Evolutionary conservation across 2,113 vertebrate genomes (phyloP), one percentile per base, ranked within the genome.

Genomic region (Bufo bufo): DNA sequence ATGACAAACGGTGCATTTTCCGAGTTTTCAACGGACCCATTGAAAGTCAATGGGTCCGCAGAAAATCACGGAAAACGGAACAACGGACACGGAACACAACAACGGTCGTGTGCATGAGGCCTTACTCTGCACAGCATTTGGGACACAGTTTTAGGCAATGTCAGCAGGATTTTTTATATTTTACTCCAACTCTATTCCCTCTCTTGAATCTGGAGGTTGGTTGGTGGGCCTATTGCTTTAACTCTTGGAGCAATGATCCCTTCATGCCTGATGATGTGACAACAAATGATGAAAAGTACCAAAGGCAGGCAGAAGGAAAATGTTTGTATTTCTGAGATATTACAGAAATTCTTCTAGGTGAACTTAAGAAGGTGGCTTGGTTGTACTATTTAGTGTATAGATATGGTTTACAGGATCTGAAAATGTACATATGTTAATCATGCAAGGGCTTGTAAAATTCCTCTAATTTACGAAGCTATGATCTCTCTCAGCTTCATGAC

Each of bases 371-470:
- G 5, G 71, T 74, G 12, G 49, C 6, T 47, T 16, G 14, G 14
- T 71, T 5, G 12, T 43, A 74, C 49, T 47, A 16, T 74, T 47
- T 47, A 47, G 0, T 6, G 45, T 71, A 1, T 17, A 74, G 66
- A 23, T 16, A 43, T 72, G 33, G 47, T 49, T 49, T 72, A 45
- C 14, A 45, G 13, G 69, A 74, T 74, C 71, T 49, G 43, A 74
- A 71, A 47, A 74, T 47, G 43, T 72, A 16, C 43, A 72, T 16
- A 6, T 4, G 47, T 20, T 19, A 50, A 49, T 75, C 45, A n/a
- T 59, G 71, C 43, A 54, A 59, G 59, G 71, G 9, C 69, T 58
- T 75, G 84, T 33, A 56, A 50, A 75, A 74, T 74, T 74, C 69
- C 19, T 56, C 52, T 61, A 7, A 13, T 85, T 72, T 3, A 85